phyloP scores from a whole-genome alignment of 2,888 invertebrate species.

The Eristalis arbustorum region DNA sequence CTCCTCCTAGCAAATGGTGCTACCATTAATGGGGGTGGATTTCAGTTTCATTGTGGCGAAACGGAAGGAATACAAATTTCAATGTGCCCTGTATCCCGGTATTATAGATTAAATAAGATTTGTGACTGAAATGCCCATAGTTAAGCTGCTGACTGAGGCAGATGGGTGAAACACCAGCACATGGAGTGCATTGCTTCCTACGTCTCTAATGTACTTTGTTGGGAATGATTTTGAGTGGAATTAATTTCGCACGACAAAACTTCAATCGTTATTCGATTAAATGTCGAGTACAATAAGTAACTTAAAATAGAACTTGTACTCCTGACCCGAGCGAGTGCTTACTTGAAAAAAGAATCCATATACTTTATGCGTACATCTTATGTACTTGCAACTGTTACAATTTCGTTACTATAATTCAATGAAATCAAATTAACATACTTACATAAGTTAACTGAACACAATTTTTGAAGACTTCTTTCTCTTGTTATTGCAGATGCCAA shows the following conservation, averaged over 20 bases:
- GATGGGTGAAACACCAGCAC: conserved; percentile 66
- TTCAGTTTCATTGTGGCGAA: conserved; percentile 47
- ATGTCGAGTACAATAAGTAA: conserved; percentile 75
- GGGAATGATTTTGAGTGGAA: conserved; percentile 72
- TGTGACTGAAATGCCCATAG: conserved; percentile 67
- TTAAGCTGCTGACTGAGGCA: conserved; percentile 65
- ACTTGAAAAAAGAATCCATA: conserved; percentile 54
- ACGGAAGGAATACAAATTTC: conserved; percentile 61
- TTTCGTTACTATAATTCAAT: conserved; percentile 49
- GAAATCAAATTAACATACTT: conserved; percentile 25
- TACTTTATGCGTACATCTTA: conserved; percentile 3
- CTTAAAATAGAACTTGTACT: conserved; percentile 67
- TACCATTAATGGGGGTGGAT: conserved; percentile 55
- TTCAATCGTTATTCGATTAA: conserved; percentile 79
- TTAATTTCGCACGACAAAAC: conserved; percentile 73
- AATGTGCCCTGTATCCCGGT: conserved; percentile 29
- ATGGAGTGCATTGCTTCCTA: conserved; percentile 50
- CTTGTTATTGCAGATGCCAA: conserved; percentile 89
- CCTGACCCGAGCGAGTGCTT: conserved; percentile 49
- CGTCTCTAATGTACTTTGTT: conserved; percentile 60
- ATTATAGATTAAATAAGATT: conserved; percentile 69
- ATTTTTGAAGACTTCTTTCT: not conserved
- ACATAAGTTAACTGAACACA: not conserved
- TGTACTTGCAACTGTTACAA: conserved; percentile 63
- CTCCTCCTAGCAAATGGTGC: conserved; percentile 26